These are phyloP conservation scores for Poecile montanus DNA, from an alignment of 2,797 vertebrate genomes.

Conservation along the genomic window DNA sequence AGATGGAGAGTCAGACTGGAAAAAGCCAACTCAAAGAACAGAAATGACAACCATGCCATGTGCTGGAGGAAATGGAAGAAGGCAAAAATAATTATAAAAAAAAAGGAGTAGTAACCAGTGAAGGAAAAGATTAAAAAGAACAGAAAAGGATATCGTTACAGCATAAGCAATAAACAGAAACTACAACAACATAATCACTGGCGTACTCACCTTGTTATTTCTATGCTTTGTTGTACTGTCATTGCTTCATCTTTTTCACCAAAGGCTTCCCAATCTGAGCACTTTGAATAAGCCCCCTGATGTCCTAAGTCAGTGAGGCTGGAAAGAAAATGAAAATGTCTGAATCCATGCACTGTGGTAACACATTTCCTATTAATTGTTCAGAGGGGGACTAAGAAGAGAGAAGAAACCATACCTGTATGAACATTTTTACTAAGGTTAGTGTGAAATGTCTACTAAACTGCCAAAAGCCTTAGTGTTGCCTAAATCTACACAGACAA, in stretches of 20 bases:
- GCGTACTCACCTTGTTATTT: constrained; percentile 8
- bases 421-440: background rate
- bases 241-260: background rate
- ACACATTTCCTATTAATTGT: background rate
- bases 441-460: background rate
- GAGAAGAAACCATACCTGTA: background rate
- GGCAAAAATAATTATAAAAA: too few species aligned
- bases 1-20: background rate
- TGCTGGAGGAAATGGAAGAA: background rate
- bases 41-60: background rate
- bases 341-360: background rate
- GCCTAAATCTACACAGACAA: background rate
- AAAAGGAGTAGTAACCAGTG: background rate
- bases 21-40: background rate
- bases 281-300: background rate
- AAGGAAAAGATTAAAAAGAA: background rate
- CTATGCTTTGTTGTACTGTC: background rate
- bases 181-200: background rate
- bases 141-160: background rate
- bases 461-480: rapidly evolving
- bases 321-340: background rate
- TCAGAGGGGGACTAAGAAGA: background rate
- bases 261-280: constrained; percentile 21
- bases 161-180: background rate
- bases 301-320: background rate